Evolutionary conservation across 30 jellyfish, hydroid and myxozoan genomes (phyloP), one percentile per base, ranked within the genome.

Genomic region (Rhopilema esculentum): DNA sequence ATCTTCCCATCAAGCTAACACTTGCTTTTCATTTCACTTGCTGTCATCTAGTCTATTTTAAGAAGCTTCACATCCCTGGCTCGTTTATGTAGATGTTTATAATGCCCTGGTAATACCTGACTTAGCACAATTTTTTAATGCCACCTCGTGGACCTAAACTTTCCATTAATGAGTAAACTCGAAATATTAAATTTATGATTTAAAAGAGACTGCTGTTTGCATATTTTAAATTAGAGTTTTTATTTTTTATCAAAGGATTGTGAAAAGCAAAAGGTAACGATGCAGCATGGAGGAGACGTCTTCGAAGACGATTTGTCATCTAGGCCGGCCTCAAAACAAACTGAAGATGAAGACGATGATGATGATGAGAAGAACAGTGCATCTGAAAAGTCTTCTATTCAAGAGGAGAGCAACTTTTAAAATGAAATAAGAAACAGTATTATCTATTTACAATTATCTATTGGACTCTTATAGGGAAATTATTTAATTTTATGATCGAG

Each of bases 391-490:
- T 50, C 68, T 61, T 49, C 72, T 18, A 62, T 24, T 18, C 80
- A 72, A 72, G 22, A 24, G 22, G 92, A 84, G 63, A 84, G 92
- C 52, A 84, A 80, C 82, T 66, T 80, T 22, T 80, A 26, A 25
- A 40, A 40, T 40, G 6, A 2, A 40, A 40, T 40, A 40, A 40
- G n/a, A 28, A 28, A 16, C 51, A 25, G 30, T 9, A 71, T 33
- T 71, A 7, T 71, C 82, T 66, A 22, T n/a, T 27, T 22, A 29
- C 20, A 26, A 26, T 16, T 63, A 63, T 63, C 72, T 12, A 23
- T 66, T 21, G n/a, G 9, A 21, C 30, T 20, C 9, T 66, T 23
- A 23, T 6, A 66, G 33, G 33, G 9, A 66, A 21, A 8, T 66
- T 22, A 29, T 22, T 66, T 2, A 22, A 66, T 66, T 0, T 12